These are phyloP conservation scores for Caenorhabditis tropicalis DNA, from an alignment of 1,140 invertebrate species.

Conservation along the genomic window DNA sequence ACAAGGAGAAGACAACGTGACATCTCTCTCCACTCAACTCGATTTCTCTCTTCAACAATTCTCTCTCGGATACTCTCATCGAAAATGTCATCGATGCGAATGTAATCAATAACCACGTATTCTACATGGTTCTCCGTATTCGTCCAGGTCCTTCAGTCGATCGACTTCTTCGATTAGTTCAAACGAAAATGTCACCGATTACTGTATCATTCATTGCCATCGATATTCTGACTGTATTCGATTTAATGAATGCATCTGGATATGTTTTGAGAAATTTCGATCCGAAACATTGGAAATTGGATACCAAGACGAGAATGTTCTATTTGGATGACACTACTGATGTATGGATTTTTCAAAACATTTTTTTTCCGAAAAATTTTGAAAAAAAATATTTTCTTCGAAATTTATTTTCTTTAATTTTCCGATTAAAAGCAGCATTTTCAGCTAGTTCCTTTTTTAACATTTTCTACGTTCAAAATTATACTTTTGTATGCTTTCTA, in stretches of 20 bases:
- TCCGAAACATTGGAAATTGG: not conserved
- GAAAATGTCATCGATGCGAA: not conserved
- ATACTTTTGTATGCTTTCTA: no score
- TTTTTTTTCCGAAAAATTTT: no score
- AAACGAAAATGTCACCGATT: not conserved
- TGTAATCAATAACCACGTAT: not conserved
- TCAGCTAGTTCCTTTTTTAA: no score
- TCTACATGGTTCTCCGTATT: not conserved
- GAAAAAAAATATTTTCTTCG: no score
- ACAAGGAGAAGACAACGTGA: not conserved
- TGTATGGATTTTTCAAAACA: not conserved
- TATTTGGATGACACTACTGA: slow-evolving; percentile 10
- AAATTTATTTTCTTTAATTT: no score
- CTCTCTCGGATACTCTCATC: not conserved
- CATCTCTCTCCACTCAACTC: not conserved
- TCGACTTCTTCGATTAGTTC: not conserved
- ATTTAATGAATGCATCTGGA: not conserved
- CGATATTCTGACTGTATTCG: not conserved
- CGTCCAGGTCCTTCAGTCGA: not conserved
- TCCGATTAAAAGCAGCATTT: no score
- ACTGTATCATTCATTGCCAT: not conserved
- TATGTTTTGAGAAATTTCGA: slow-evolving; percentile 12
- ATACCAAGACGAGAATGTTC: not conserved
- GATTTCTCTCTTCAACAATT: not conserved
- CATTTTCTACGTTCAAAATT: no score